A percentile compares a stretch with the other conserved stretches of the same genome.
phyloP scores from a whole-genome alignment of 2,113 vertebrate species.

The Micronycteris hirsuta region DNA sequence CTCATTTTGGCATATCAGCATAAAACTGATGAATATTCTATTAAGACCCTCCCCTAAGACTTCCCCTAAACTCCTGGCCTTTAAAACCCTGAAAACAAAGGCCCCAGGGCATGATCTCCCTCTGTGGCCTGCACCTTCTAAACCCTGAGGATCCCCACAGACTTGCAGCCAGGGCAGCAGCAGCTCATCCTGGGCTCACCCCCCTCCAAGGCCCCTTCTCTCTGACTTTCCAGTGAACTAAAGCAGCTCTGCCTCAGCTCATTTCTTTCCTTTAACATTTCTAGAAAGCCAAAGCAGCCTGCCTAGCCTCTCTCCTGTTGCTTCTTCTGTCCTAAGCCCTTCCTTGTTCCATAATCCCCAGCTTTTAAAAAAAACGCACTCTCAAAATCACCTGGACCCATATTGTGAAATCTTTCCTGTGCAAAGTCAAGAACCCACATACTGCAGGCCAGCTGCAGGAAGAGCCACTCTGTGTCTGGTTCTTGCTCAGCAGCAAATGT shows the following conservation, averaged over 20 bases:
- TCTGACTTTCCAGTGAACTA: neutral
- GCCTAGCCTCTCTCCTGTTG: neutral
- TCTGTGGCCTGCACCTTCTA: neutral
- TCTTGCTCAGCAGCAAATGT: neutral
- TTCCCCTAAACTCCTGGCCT: neutral
- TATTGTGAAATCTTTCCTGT: neutral
- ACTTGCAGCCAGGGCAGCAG: neutral
- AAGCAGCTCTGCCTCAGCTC: neutral
- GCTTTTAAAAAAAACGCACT: neutral
- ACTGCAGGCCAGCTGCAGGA: neutral
- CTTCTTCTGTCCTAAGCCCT: neutral
- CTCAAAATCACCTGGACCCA: neutral
- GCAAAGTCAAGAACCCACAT: neutral
- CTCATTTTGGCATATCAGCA: neutral
- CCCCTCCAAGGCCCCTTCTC: neutral
- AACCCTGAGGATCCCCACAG: neutral
- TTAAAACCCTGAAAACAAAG: neutral
- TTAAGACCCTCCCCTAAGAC: neutral
- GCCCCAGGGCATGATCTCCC: neutral
- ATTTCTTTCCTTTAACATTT: neutral
- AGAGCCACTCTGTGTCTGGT: neutral
- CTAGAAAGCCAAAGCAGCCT: neutral
- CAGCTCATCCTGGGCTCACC: neutral
- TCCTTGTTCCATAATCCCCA: neutral
- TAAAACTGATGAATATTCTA: neutral